A percentile compares a stretch with the other conserved stretches of the same genome.
Evolutionary conservation across 2,113 vertebrate species (phyloP).

Genomic region (Galemys pyrenaicus): DNA sequence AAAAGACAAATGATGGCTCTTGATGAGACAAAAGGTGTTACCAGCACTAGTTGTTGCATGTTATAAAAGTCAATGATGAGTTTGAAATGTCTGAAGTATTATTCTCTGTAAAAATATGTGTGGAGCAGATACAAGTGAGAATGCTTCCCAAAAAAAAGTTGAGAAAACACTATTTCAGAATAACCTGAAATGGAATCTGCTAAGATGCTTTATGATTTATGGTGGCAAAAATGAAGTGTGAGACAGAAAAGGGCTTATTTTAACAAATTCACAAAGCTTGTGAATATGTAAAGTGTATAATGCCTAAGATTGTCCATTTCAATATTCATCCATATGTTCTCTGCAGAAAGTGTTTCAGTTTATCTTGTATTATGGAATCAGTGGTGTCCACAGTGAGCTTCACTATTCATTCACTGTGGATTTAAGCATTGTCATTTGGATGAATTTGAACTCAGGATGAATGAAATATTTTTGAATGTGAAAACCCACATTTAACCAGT

Average conservation of each 20-base stretch:
- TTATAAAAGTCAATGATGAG: neutral
- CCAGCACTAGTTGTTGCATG: neutral
- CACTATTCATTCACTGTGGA: neutral
- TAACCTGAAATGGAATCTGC: conserved; percentile 1
- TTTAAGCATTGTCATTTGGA: neutral
- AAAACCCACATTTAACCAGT: neutral
- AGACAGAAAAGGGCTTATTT: neutral
- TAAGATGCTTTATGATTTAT: neutral
- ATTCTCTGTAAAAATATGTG: neutral
- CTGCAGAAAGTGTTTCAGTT: neutral
- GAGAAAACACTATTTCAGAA: neutral
- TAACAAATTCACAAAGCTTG: neutral
- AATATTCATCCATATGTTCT: neutral
- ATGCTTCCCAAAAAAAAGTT: neutral
- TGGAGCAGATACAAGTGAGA: neutral
- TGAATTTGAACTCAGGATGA: neutral
- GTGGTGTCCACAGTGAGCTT: neutral
- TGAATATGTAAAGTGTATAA: neutral
- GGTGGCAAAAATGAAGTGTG: neutral
- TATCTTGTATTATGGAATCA: neutral
- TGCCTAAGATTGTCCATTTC: neutral
- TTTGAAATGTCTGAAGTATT: neutral
- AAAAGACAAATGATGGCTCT: neutral
- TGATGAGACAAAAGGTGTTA: neutral
- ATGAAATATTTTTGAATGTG: neutral